Evolutionary conservation across 2,797 vertebrate genomes (phyloP), one percentile per base, ranked within the genome.

Genomic region (Benthosema pterotum): DNA sequence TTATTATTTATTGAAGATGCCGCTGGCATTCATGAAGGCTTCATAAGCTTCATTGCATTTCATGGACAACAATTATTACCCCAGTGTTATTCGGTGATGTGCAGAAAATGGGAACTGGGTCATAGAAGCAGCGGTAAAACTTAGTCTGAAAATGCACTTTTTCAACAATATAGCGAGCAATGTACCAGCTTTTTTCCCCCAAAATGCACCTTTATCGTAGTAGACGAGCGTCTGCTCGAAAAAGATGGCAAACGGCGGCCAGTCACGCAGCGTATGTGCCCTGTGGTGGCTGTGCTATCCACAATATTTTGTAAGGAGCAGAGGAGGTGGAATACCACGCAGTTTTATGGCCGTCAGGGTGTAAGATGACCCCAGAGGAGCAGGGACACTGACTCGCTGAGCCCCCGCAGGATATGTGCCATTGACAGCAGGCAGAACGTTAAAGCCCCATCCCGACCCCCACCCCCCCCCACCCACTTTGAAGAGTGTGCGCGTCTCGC

Each of bases 401-500:
- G 42, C 45, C 60, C 22, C 48, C 42, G 32, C 49, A 56, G 58
- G 61, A 67, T 49, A 45, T 46, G 42, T 45, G 19, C 60, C 57
- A 54, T 49, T 18, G 68, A 65, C 38, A 49, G 63, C 42, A 51
- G 63, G 54, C 63, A 57, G 60, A 64, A 69, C 71, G 74, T 67
- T 63, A 7, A 62, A 48, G 69, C 65, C 43, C 67, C 57, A 50
- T 59, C 71, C 47, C 16, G 11, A 9, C 17, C n/a, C n/a, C n/a
- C n/a, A n/a, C n/a, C n/a, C n/a, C n/a, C n/a, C n/a, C n/a, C n/a
- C n/a, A n/a, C n/a, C n/a, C 60, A 65, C 72, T 87, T 65, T 81
- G 77, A 88, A 78, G 80, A 60, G 54, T 60, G 42, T 48, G 63
- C 75, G 19, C 78, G 74, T 78, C 71, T 84, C 57, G 52, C 81